Conservation (phyloP, 2,797 vertebrate genomes). For the Rhinophrynus dorsalis region DNA sequence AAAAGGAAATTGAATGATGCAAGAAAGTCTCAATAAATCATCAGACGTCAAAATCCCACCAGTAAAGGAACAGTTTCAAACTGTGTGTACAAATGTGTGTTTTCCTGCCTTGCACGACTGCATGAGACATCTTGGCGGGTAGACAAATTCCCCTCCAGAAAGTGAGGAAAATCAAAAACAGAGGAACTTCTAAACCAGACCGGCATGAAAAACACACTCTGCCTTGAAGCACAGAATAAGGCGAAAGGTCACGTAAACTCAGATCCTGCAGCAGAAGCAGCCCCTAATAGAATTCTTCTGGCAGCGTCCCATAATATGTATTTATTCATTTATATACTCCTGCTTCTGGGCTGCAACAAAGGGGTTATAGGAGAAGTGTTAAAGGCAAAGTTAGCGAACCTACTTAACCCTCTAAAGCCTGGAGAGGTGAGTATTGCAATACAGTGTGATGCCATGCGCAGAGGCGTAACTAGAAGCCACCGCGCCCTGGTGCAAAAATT, state of each 20-base stretch:
- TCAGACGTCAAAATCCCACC: conserved; percentile 42
- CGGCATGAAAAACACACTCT: conserved; percentile 12
- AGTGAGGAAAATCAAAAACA: conserved; percentile 48
- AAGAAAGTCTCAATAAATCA: conserved; percentile 36
- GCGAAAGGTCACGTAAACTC: conserved; percentile 23
- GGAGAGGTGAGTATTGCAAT: too few species aligned
- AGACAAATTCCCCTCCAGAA: conserved; percentile 48
- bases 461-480: too few species aligned
- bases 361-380: background rate
- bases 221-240: background rate
- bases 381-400: too few species aligned
- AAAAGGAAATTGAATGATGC: conserved; percentile 50
- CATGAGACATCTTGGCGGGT: conserved; percentile 50
- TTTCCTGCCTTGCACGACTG: conserved; percentile 51
- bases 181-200: conserved; percentile 42
- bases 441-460: too few species aligned
- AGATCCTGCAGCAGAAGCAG: background rate
- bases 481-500: too few species aligned
- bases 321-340: background rate
- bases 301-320: background rate
- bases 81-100: conserved; percentile 32
- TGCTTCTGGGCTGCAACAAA: too few species aligned
- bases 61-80: conserved; percentile 37
- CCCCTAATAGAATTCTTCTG: conserved; percentile 3
- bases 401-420: too few species aligned